Percentiles rank a stretch among this genome's conserved stretches.
These are phyloP conservation scores for Bagarius yarrelli DNA, from an alignment of 2,113 vertebrate species.

Conservation along the genomic window DNA sequence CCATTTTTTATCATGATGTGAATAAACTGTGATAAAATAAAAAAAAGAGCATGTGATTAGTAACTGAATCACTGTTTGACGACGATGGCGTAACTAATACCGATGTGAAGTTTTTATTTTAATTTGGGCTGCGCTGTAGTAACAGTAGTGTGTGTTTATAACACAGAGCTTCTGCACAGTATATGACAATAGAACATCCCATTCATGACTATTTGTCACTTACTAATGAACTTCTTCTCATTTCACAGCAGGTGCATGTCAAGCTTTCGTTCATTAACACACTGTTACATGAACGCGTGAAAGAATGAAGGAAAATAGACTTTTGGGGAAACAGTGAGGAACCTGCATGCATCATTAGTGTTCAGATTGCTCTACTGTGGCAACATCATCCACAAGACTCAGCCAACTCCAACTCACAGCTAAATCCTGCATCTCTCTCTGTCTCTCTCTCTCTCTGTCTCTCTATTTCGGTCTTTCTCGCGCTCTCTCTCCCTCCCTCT, in stretches of 20 bases:
- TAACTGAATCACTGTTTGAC: too few relatives aligned
- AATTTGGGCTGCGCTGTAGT: not conserved
- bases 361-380: constrained; percentile 45
- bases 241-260: constrained; percentile 38
- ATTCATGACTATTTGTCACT: constrained; percentile 37
- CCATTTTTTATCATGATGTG: too few relatives aligned
- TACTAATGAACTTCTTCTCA: constrained; percentile 39
- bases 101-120: not conserved
- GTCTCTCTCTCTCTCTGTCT: constrained; percentile 20
- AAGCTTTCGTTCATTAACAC: constrained; percentile 55
- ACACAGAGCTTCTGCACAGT: not conserved
- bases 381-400: constrained; percentile 44
- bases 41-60: too few relatives aligned
- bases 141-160: not conserved
- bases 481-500: constrained; percentile 18
- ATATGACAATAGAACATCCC: not conserved
- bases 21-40: too few relatives aligned
- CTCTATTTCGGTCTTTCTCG: not conserved
- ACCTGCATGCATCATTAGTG: constrained; percentile 49
- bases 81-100: too few relatives aligned
- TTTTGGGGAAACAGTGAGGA: constrained; percentile 41
- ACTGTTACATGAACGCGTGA: constrained; percentile 52
- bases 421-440: constrained; percentile 43
- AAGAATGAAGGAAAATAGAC: constrained; percentile 35
- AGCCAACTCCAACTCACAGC: constrained; percentile 37